Evolutionary conservation across 2,113 vertebrate genomes (phyloP).

Genomic region (Jacana jacana): DNA sequence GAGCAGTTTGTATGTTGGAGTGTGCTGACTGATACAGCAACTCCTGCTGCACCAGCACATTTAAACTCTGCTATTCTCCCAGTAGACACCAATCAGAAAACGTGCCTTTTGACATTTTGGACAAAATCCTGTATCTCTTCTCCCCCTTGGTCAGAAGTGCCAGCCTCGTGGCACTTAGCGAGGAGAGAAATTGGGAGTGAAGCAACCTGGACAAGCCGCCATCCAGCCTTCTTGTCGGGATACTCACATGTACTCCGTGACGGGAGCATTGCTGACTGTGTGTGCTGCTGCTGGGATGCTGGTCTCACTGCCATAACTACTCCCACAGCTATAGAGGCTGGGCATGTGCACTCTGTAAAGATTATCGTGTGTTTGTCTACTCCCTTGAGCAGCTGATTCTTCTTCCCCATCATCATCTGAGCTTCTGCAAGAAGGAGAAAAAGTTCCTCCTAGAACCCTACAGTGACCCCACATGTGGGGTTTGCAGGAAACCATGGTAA

Average conservation of each 20-base stretch:
- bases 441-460: constrained; percentile 26
- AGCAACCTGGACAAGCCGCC: background rate
- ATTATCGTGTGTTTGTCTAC: constrained; percentile 90
- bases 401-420: constrained; percentile 90
- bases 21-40: background rate
- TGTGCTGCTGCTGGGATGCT: constrained; percentile 95
- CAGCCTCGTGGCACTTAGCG: background rate
- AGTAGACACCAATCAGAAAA: background rate
- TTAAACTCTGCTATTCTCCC: background rate
- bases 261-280: constrained; percentile 97
- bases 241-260: constrained; percentile 98
- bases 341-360: constrained; percentile 99
- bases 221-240: background rate
- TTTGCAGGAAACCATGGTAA: constrained; percentile 34
- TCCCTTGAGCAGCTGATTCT: constrained; percentile 85
- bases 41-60: background rate
- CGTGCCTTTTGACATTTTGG: background rate
- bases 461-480: background rate
- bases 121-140: background rate
- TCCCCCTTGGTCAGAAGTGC: background rate
- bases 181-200: background rate
- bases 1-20: background rate
- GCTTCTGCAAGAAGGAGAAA: constrained; percentile 72
- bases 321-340: constrained; percentile 97
- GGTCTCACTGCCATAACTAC: constrained; percentile 96